phyloP scores from a whole-genome alignment of 2,113 vertebrate species.

The Etheostoma cragini region DNA sequence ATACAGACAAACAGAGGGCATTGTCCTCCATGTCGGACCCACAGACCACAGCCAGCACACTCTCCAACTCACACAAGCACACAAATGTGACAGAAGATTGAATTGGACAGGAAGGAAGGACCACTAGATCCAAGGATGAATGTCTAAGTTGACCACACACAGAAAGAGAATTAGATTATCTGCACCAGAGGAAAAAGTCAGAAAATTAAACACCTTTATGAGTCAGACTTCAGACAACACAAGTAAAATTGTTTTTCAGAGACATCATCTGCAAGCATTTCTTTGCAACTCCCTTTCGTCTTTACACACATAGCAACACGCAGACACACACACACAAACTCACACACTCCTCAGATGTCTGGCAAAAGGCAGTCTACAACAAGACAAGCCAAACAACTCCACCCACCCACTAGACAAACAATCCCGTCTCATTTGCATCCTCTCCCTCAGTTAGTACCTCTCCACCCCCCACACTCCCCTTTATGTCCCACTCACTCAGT shows the following conservation, averaged over 20 bases:
- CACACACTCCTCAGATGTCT: slow-evolving; percentile 39
- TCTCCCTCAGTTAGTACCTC: slow-evolving; percentile 24
- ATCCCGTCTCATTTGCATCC: slow-evolving; percentile 70
- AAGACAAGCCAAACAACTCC: slow-evolving; percentile 74
- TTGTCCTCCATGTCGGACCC: slow-evolving; percentile 70
- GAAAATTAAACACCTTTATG: not conserved
- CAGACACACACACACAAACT: not conserved
- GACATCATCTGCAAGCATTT: not conserved
- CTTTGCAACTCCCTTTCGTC: slow-evolving; percentile 9
- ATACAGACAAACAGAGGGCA: slow-evolving; percentile 81
- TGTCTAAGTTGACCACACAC: slow-evolving; percentile 38
- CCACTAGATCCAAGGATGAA: slow-evolving; percentile 21
- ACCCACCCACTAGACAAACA: slow-evolving; percentile 74
- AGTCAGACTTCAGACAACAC: not conserved
- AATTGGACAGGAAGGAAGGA: slow-evolving; percentile 41
- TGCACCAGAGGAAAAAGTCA: not conserved
- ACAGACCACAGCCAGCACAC: slow-evolving; percentile 40
- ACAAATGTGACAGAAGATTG: slow-evolving; percentile 34
- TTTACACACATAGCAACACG: slow-evolving; percentile 10
- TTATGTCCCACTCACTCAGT: slow-evolving; percentile 32
- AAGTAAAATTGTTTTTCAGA: not conserved
- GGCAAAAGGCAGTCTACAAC: slow-evolving; percentile 45
- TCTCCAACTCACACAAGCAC: slow-evolving; percentile 7
- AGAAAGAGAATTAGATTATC: not conserved
- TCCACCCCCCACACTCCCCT: slow-evolving; percentile 38